Evolutionary conservation across 2,888 invertebrate genomes (phyloP).

Genomic region (Carterocephalus palaemon): DNA sequence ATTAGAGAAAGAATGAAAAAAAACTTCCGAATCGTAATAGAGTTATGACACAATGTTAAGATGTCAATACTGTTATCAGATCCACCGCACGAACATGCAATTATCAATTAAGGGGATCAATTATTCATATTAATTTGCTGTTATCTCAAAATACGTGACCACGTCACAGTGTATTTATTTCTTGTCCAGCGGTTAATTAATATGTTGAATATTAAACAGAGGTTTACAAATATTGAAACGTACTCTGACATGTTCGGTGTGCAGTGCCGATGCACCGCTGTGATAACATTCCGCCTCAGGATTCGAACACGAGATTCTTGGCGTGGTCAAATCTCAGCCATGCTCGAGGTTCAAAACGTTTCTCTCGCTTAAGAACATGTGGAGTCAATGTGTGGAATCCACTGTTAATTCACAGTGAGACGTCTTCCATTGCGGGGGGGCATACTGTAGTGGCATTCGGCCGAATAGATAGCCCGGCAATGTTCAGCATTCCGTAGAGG

Average conservation of each 20-base stretch:
- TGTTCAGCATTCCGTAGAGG: constrained; percentile 56
- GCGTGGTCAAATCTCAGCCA: constrained; percentile 58
- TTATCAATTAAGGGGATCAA: constrained; percentile 40
- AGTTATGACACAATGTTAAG: too few species aligned
- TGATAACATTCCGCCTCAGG: constrained; percentile 74
- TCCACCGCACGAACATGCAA: constrained; percentile 4
- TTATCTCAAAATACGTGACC: constrained; percentile 49
- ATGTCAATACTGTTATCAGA: constrained; percentile 7
- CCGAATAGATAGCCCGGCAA: constrained; percentile 46
- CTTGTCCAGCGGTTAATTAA: constrained; percentile 41
- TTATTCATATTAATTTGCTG: constrained; percentile 68
- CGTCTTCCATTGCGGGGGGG: constrained; percentile 61
- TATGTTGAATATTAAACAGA: constrained; percentile 57
- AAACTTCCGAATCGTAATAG: too few species aligned
- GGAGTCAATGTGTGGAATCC: constrained; percentile 63
- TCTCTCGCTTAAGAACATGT: constrained; percentile 42
- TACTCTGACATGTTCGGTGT: constrained; percentile 59
- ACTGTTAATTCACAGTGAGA: constrained; percentile 63
- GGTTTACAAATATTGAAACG: constrained; percentile 61
- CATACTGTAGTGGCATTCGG: constrained; percentile 56
- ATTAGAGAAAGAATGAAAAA: too few species aligned
- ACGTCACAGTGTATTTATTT: constrained; percentile 5
- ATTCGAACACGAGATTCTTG: constrained; percentile 71
- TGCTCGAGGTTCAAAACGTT: constrained; percentile 55
- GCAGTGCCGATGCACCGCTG: constrained; percentile 64